Evolutionary conservation across 2,113 vertebrate genomes (phyloP), one percentile per base, ranked within the genome.

Genomic region (Falcunculus frontatus): DNA sequence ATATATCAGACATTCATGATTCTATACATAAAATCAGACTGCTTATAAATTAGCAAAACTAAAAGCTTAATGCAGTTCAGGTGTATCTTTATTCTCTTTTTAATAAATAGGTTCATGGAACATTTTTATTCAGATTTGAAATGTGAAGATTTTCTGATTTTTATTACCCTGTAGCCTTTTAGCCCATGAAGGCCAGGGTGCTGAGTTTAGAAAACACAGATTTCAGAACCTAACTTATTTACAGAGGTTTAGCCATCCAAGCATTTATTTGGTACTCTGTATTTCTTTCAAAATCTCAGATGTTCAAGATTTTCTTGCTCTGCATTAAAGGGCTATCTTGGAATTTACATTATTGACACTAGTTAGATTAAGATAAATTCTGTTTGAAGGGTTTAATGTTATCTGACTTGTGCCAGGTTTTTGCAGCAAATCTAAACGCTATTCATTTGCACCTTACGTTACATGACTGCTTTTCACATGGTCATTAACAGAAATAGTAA

Each of bases 101-200:
- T 47, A 80, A 50, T 55, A 73, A 55, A 56, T 10, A 47, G 6
- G 10, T 60, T 70, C 3, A 30, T 1, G 2, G 32, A 78, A 53
- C 1, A n/a, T 78, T 92, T 84, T 89, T 65, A 70, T 47, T 84
- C 32, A 13, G 5, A 13, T 52, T 82, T 74, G 30, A 84, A 9
- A 74, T 44, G 35, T 65, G 20, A 7, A 84, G 20, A 4, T 16
- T 35, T 81, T 91, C 19, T n/a, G 11, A 49, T 74, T 69, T 89
- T 69, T 68, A 65, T 47, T 53, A 65, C 16, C 15, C 65, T 78
- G 41, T 57, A 52, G 32, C 7, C 32, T 65, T 88, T 88, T n/a
- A 0, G 0, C 16, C 4, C 6, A 5, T 5, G 6, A 88, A 85
- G n/a, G 15, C 64, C 56, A 75, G 32, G 9, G 26, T 83, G 8